Evolutionary conservation across 35 echinoderm and acorn worm genomes (phyloP), one percentile per base, ranked within the genome.

Genomic region (Holothuria glaberrima): DNA sequence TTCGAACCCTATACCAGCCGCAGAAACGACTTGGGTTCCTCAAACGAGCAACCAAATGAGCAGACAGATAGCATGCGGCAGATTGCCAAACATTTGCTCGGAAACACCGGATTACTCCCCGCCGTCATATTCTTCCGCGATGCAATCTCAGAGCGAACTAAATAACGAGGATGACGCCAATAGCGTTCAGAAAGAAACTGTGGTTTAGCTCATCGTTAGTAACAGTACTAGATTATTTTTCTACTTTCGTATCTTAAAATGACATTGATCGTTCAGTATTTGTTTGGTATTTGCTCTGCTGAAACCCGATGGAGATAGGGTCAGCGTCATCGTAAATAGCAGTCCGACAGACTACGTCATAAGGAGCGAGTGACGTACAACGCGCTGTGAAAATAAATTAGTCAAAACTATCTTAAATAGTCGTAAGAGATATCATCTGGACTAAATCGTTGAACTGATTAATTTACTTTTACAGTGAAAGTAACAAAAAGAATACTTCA

Each of bases 1-100:
- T 71, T 71, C 85, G 34, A 67, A 70, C 67, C 85, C 85, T 46
- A 71, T 87, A 68, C 85, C 85, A 7, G 60, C 85, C 19, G 85
- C 85, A n/a, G 85, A 87, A 87, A 87, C 85, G 44, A 87, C 85
- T 38, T 87, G 85, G 85, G 54, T 87, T 71, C 60, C 61, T 87
- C 85, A 87, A 87, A 27, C 85, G 27, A 71, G 67, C 35, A 69
- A 30, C 46, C 85, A 87, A 69, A 68, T 87, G 36, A 87, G 85
- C 85, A 22, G 61, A 22, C 60, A 67, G 65, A 22, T 71, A 25
- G 66, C 85, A 26, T 69, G 66, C 65, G 60, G 85, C 3, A 46
- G 85, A 71, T 71, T 87, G 62, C 85, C 65, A 46, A 71, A 71
- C 57, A 84, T 84, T 5, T 84, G 54, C 27, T 61, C 57, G 21